Conservation (phyloP, 2,888 invertebrate genomes). For the Baronia brevicornis region DNA sequence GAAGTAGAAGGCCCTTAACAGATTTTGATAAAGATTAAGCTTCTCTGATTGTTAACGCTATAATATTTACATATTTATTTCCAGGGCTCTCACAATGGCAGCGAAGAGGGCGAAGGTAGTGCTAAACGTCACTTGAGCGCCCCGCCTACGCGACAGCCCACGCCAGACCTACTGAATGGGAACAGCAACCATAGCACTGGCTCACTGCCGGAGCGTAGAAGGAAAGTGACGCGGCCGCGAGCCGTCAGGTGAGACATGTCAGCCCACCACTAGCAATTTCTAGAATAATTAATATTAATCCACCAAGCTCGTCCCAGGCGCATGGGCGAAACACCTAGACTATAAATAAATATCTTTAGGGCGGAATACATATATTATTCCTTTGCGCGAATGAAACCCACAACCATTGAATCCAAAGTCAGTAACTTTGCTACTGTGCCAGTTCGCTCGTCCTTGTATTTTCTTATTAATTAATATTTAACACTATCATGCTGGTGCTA, state of each 20-base stretch:
- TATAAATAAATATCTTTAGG: too few relatives aligned
- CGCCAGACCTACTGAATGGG: conserved; percentile 65
- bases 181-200: conserved; percentile 69
- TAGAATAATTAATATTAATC: too few relatives aligned
- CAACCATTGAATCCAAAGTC: too few relatives aligned
- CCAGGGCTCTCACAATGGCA: conserved; percentile 36
- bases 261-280: not conserved
- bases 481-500: not conserved
- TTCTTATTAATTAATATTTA: too few relatives aligned
- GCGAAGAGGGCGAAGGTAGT: conserved; percentile 55
- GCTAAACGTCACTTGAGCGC: conserved; percentile 61
- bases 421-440: too few relatives aligned
- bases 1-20: too few relatives aligned
- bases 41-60: not conserved
- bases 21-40: too few relatives aligned
- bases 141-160: conserved; percentile 63
- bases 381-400: too few relatives aligned
- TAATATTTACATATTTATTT: conserved; percentile 5
- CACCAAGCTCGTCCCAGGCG: too few relatives aligned
- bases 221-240: conserved; percentile 54
- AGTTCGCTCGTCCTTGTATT: too few relatives aligned
- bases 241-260: conserved; percentile 36
- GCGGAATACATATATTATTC: too few relatives aligned
- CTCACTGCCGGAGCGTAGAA: conserved; percentile 62
- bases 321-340: too few relatives aligned